Evolutionary conservation across 2,888 invertebrate genomes (phyloP).

Genomic region (Cheilosia scutellata): DNA sequence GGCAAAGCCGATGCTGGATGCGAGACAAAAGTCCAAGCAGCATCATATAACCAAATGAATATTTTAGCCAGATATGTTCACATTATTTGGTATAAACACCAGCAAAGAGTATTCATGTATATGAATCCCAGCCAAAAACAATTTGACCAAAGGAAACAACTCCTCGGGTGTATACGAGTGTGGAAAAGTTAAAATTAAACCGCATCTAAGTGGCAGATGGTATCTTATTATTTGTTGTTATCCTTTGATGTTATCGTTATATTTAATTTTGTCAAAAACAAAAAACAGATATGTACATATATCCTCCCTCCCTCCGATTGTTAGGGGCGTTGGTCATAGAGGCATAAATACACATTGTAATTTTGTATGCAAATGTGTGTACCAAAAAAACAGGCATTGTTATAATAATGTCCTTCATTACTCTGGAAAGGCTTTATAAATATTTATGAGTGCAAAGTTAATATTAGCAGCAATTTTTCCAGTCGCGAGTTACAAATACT

Average conservation of each 20-base stretch:
- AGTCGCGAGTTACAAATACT: not conserved
- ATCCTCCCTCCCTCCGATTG: not conserved
- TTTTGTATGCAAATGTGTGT: not conserved
- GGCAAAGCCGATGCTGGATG: conserved; percentile 1
- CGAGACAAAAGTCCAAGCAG: conserved; percentile 14
- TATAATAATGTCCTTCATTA: not conserved
- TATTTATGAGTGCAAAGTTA: not conserved
- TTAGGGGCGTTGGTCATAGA: not conserved
- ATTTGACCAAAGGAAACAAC: conserved; percentile 6
- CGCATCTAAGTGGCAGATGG: conserved; percentile 30
- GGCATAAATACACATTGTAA: not conserved
- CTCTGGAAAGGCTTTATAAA: not conserved
- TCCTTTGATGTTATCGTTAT: conserved; percentile 33
- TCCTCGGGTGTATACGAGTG: not conserved
- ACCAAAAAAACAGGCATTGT: not conserved
- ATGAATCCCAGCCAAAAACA: conserved; percentile 10
- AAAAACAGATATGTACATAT: not conserved
- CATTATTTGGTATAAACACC: conserved; percentile 6
- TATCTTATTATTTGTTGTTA: conserved; percentile 36
- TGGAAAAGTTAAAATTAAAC: conserved; percentile 29
- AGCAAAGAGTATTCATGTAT: conserved; percentile 12
- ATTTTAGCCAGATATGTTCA: not conserved
- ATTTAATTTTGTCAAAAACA: conserved; percentile 20
- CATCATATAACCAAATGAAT: conserved; percentile 24
- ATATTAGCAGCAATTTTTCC: not conserved